phyloP scores from a whole-genome alignment of 2,888 invertebrate genomes.

The Patella caerulea region DNA sequence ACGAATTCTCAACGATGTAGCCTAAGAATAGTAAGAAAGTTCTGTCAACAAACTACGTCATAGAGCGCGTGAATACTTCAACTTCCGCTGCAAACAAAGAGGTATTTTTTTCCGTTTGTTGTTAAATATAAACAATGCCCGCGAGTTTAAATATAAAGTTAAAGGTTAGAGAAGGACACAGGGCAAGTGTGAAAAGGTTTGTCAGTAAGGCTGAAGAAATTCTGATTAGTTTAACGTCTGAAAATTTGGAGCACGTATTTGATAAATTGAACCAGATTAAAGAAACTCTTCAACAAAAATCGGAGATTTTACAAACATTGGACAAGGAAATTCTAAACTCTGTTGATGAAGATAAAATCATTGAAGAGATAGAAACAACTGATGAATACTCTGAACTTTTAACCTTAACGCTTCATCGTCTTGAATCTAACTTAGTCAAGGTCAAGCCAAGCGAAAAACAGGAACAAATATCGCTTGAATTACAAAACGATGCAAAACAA shows the following conservation, averaged over 20 bases:
- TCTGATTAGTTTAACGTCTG: neutral
- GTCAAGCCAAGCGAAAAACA: neutral
- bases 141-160: neutral
- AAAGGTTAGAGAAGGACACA: neutral
- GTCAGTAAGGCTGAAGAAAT: neutral
- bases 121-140: neutral
- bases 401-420: neutral
- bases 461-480: too few species aligned
- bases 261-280: neutral
- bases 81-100: too few species aligned
- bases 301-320: neutral
- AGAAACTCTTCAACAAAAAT: neutral
- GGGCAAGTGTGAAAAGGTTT: neutral
- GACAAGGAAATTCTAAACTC: neutral
- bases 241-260: neutral
- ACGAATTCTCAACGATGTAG: too few species aligned
- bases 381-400: slow-evolving; percentile 1
- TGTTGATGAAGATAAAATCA: neutral
- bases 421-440: neutral
- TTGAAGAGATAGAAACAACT: neutral
- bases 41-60: too few species aligned
- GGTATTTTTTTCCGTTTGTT: too few species aligned
- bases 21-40: too few species aligned
- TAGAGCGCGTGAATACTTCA: too few species aligned
- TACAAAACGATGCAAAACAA: too few species aligned